These are phyloP conservation scores for Temnothorax unifasciatus DNA, from an alignment of 2,888 invertebrate species.

Conservation along the genomic window DNA sequence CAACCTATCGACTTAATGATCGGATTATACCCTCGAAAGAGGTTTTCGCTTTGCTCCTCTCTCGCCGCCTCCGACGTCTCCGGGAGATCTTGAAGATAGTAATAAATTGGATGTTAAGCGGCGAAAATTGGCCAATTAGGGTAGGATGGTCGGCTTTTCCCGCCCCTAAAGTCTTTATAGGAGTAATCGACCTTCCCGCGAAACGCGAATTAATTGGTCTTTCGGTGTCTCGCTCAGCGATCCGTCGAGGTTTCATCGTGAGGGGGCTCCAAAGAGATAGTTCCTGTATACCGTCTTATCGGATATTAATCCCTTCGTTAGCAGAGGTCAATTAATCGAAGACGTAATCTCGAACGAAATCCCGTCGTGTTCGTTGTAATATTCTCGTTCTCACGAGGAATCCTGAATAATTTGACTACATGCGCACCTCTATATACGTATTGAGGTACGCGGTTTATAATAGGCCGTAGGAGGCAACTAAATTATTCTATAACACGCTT, in stretches of 20 bases:
- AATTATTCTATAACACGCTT: constrained; percentile 81
- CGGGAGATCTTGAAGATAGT: constrained; percentile 78
- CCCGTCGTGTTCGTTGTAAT: constrained; percentile 31
- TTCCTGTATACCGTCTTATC: constrained; percentile 58
- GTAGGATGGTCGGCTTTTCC: constrained; percentile 80
- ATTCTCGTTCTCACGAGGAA: constrained; percentile 44
- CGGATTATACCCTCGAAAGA: constrained; percentile 79
- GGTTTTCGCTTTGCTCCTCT: constrained; percentile 68
- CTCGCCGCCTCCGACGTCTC: constrained; percentile 55
- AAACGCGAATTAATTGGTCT: constrained; percentile 81
- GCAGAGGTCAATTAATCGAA: constrained; percentile 62
- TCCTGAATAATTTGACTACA: constrained; percentile 13
- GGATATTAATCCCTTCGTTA: constrained; percentile 68
- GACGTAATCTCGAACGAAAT: constrained; percentile 50
- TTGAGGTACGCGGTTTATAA: constrained; percentile 65
- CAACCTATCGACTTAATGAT: constrained; percentile 76
- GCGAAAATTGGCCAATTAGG: constrained; percentile 84
- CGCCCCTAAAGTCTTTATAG: constrained; percentile 79
- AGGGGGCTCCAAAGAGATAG: constrained; percentile 20
- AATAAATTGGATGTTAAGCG: constrained; percentile 84
- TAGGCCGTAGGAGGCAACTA: constrained; percentile 76
- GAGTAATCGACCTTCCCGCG: constrained; percentile 78
- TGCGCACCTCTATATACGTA: constrained; percentile 32
- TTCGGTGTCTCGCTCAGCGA: constrained; percentile 75
- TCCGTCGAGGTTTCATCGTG: constrained; percentile 62